These are phyloP conservation scores for Spheniscus humboldti DNA, from an alignment of 2,797 vertebrate species.

Conservation along the genomic window DNA sequence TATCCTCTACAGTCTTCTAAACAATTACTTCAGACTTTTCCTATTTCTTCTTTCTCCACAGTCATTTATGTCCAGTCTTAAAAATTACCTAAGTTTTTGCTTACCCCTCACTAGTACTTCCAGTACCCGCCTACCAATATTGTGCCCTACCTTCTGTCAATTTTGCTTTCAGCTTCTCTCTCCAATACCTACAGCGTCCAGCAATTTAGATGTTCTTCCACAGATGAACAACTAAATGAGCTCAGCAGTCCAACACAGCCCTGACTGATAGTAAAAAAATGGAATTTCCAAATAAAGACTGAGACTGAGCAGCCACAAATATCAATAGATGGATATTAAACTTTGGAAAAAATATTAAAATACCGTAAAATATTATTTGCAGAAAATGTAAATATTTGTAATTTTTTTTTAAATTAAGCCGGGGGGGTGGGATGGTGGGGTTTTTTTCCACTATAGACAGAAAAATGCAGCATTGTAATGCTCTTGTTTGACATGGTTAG, in stretches of 20 bases:
- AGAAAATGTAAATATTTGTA: not conserved
- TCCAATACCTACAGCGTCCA: not conserved
- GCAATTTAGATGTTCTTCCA: not conserved
- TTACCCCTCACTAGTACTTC: not conserved
- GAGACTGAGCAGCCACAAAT: not conserved
- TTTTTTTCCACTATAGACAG: not conserved
- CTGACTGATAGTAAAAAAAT: not conserved
- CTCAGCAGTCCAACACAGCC: not conserved
- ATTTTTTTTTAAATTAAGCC: not conserved
- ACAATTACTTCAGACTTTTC: not conserved
- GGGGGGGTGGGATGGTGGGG: rapidly evolving
- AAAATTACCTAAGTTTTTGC: not conserved
- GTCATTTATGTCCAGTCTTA: not conserved
- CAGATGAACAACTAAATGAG: not conserved
- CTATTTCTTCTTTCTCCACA: not conserved
- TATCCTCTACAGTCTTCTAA: not conserved
- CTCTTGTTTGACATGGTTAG: not conserved
- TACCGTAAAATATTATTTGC: not conserved
- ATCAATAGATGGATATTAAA: not conserved
- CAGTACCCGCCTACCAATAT: not conserved
- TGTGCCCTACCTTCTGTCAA: not conserved
- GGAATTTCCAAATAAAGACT: not conserved
- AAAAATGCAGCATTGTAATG: not conserved
- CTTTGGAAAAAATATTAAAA: not conserved
- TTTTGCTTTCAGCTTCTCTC: not conserved